These are phyloP conservation scores for Zingel zingel DNA, from an alignment of 2,113 vertebrate genomes.

Conservation along the genomic window DNA sequence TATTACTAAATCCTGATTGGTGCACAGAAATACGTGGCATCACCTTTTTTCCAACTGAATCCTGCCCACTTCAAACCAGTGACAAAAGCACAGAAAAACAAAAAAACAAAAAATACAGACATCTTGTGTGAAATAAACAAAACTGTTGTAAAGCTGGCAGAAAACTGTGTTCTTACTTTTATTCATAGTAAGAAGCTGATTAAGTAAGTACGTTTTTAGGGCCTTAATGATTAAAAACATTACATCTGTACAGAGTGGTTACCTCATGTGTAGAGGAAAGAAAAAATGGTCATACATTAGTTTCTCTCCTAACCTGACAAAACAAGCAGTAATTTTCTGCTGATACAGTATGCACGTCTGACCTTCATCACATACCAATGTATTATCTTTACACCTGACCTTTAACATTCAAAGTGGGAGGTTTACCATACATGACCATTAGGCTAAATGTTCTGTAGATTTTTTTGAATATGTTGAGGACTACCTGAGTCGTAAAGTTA, in stretches of 20 bases:
- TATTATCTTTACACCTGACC: not conserved
- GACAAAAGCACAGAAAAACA: not conserved
- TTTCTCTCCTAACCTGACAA: conserved; percentile 6
- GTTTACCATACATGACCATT: conserved; percentile 23
- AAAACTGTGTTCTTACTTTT: not conserved
- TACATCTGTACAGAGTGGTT: not conserved
- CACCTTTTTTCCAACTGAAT: not conserved
- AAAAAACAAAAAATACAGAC: not conserved
- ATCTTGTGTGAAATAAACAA: not conserved
- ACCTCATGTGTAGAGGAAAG: not conserved
- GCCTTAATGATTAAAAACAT: not conserved
- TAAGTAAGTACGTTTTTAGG: not conserved
- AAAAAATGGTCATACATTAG: not conserved
- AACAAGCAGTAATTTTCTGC: not conserved
- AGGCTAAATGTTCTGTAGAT: conserved; percentile 36
- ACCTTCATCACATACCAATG: conserved; percentile 22
- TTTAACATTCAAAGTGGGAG: conserved; percentile 20
- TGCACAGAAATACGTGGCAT: not conserved
- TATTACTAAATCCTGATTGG: not conserved
- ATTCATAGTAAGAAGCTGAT: not conserved
- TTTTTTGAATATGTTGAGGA: conserved; percentile 17
- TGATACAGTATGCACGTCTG: not conserved
- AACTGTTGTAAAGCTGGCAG: not conserved
- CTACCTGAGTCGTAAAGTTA: conserved; percentile 44
- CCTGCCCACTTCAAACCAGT: not conserved